These are phyloP conservation scores for Eretmocerus hayati DNA, from an alignment of 2,888 invertebrate genomes.

Conservation along the genomic window DNA sequence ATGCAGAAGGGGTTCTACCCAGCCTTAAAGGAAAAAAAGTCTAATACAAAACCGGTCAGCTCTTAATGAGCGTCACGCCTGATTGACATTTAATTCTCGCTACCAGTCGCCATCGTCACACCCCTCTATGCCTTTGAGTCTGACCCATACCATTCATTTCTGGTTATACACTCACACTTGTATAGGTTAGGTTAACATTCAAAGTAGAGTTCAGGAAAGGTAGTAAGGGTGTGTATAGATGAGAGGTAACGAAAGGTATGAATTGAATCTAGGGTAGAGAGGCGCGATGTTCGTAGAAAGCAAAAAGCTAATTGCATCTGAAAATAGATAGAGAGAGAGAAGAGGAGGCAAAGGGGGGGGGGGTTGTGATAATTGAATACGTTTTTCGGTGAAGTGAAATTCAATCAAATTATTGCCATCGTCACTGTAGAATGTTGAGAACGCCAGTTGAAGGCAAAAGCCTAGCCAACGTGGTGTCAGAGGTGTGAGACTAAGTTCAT, in stretches of 20 bases:
- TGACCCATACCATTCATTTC: neutral
- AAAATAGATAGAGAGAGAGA: too few relatives aligned
- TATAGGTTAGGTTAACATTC: too few relatives aligned
- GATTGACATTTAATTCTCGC: conserved; percentile 40
- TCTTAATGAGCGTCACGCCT: conserved; percentile 25
- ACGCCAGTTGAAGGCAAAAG: conserved; percentile 1
- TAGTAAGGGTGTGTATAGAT: conserved; percentile 1
- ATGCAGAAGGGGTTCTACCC: too few relatives aligned
- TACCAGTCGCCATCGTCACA: conserved; percentile 21
- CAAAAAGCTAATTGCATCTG: conserved; percentile 41
- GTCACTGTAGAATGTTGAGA: neutral
- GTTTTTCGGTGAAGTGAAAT: conserved; percentile 36
- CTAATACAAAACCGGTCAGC: neutral
- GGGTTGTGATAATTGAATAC: conserved; percentile 34
- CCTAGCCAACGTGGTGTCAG: too few relatives aligned
- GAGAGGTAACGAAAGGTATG: neutral
- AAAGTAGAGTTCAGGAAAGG: too few relatives aligned
- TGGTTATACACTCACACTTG: too few relatives aligned
- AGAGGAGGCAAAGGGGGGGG: too few relatives aligned
- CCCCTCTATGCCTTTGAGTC: neutral
- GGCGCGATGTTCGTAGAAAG: conserved; percentile 2
- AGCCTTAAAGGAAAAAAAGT: neutral
- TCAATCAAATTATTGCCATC: conserved; percentile 32
- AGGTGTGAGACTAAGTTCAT: too few relatives aligned
- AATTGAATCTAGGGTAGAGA: neutral